These are phyloP conservation scores for Gavialis gangeticus DNA, from an alignment of 2,113 vertebrate species.

Conservation along the genomic window DNA sequence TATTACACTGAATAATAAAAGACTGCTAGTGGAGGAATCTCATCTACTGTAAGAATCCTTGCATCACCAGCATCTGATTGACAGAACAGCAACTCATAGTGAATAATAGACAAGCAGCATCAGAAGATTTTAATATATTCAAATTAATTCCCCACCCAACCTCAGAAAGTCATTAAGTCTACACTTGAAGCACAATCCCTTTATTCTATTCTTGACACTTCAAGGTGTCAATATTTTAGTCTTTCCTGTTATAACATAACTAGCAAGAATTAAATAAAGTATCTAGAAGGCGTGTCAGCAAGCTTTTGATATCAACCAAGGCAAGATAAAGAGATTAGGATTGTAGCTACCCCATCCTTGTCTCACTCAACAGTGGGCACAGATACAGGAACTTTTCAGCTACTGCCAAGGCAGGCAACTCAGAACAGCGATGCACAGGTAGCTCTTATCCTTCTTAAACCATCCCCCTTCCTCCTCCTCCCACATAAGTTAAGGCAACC, in stretches of 20 bases:
- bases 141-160: conserved; percentile 25
- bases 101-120: neutral
- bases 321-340: neutral
- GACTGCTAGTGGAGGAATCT: conserved; percentile 6
- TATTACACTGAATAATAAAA: neutral
- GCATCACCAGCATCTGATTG: conserved; percentile 19
- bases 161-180: neutral
- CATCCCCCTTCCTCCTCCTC: neutral
- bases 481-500: neutral
- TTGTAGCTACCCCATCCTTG: neutral
- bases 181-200: neutral
- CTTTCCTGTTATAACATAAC: conserved; percentile 2
- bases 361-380: neutral
- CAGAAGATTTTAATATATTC: conserved; percentile 26
- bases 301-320: neutral
- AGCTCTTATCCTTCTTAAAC: neutral
- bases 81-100: conserved; percentile 25
- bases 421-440: neutral
- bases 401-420: neutral
- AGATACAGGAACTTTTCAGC: neutral
- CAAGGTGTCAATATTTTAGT: conserved; percentile 44
- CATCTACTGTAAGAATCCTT: neutral
- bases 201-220: conserved; percentile 47
- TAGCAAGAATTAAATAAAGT: conserved; percentile 10
- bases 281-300: conserved; percentile 1